These are phyloP conservation scores for Anser brachyrhynchus DNA, from an alignment of 2,113 vertebrate species.

Conservation along the genomic window DNA sequence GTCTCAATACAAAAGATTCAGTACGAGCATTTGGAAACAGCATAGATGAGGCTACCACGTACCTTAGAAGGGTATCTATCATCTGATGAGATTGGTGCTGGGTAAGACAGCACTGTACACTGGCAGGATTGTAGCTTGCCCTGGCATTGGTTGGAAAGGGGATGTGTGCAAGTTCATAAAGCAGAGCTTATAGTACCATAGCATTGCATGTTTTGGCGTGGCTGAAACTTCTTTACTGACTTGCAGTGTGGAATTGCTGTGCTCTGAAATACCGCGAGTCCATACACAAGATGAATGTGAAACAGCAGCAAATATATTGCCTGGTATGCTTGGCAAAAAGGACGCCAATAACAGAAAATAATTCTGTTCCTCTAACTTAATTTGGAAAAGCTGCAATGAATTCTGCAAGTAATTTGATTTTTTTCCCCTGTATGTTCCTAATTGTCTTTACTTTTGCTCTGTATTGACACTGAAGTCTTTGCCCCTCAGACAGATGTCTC, in stretches of 20 bases:
- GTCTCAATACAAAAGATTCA: background rate
- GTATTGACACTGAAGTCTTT: background rate
- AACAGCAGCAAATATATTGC: background rate
- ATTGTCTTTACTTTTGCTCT: background rate
- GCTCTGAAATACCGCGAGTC: background rate
- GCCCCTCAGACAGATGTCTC: background rate
- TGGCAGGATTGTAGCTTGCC: background rate
- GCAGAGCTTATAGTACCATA: background rate
- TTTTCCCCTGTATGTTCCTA: background rate
- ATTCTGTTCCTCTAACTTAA: background rate
- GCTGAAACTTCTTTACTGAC: background rate
- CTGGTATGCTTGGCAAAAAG: background rate
- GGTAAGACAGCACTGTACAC: background rate
- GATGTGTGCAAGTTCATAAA: background rate
- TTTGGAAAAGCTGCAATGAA: slow-evolving; percentile 1
- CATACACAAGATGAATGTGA: background rate
- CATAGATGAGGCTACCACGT: background rate
- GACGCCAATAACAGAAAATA: background rate
- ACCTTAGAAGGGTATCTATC: background rate
- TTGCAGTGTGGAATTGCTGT: background rate
- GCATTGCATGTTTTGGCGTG: background rate
- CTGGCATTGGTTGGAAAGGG: background rate
- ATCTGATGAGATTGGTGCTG: background rate
- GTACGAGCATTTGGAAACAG: background rate
- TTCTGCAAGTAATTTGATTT: slow-evolving; percentile 7